Evolutionary conservation across 1,140 invertebrate genomes (phyloP), one percentile per base, ranked within the genome.

Genomic region (Ceratina japonica): DNA sequence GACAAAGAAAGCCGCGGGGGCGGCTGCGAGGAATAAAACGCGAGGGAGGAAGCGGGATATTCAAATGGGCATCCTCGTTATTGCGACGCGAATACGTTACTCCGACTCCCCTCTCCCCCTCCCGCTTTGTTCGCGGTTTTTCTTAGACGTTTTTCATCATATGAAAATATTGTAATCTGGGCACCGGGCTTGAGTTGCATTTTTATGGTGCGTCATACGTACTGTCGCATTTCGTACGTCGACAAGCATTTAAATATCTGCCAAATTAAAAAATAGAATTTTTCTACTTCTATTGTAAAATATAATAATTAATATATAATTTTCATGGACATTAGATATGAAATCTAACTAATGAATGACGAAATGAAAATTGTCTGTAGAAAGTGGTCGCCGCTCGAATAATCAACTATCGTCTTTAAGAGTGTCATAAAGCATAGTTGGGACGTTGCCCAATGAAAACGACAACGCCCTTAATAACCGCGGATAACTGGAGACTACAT

Each of bases 381-480:
- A 54, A 18, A 54, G 7, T 54, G 52, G 2, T 15, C 52, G 52
- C 12, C 18, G 7, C n/a, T 13, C 13, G 52, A 74, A 73, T 51
- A 51, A 84, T 79, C 71, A 74, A 27, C 22, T 24, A 64, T 85
- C 68, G 80, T 58, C 63, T 79, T 75, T 72, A 82, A 85, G 27
- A 20, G 7, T 1, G 16, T 13, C 58, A 27, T 44, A 18, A 72
- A 79, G 49, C 65, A 81, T 61, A 31, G n/a, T 27, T 59, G 61
- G 70, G 73, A 75, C 24, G 75, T 82, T 70, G 73, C 58, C 37
- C 65, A 78, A 70, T 85, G 69, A 70, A 76, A 80, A 73, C 79
- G 68, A 71, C 27, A 31, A 31, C 27, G 52, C 31, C 49, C 62
- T 86, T 85, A 85, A 85, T 86, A 85, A 82, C 75, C 27, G 65